Evolutionary conservation across 2,888 invertebrate species (phyloP).

Genomic region (Noctua janthe): DNA sequence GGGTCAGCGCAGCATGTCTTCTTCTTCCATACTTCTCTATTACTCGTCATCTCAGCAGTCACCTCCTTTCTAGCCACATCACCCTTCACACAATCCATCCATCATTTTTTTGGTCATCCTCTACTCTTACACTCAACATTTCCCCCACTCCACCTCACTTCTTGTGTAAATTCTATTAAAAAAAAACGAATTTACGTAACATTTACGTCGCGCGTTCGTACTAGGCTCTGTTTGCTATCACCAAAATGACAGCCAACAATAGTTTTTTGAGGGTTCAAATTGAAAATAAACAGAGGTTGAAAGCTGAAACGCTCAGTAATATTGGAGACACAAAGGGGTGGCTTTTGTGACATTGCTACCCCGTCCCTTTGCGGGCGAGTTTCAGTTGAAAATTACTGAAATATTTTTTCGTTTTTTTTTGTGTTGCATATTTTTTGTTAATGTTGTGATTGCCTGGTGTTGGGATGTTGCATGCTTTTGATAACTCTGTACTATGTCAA

Average conservation of each 20-base stretch:
- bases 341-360: conserved; percentile 34
- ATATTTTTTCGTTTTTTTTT: conserved; percentile 19
- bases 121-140: too few species aligned
- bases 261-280: conserved; percentile 41
- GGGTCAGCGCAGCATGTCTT: too few species aligned
- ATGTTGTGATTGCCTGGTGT: neutral
- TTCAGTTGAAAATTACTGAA: conserved; percentile 28
- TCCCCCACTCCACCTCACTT: too few species aligned
- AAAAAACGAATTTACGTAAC: neutral
- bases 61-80: too few species aligned
- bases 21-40: too few species aligned
- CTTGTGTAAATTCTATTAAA: neutral
- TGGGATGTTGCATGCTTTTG: neutral
- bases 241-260: conserved; percentile 36
- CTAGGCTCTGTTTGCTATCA: neutral
- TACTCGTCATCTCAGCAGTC: too few species aligned
- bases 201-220: neutral
- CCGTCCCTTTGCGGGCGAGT: conserved; percentile 29
- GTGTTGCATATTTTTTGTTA: neutral
- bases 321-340: conserved; percentile 53
- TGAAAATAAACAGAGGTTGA: conserved; percentile 55
- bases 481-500: neutral
- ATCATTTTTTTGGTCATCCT: too few species aligned
- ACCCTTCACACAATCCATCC: too few species aligned
- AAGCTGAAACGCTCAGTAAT: conserved; percentile 52